Base-by-base conservation (phyloP, 2,113 vertebrate species). In the Elephas maximus region DNA sequence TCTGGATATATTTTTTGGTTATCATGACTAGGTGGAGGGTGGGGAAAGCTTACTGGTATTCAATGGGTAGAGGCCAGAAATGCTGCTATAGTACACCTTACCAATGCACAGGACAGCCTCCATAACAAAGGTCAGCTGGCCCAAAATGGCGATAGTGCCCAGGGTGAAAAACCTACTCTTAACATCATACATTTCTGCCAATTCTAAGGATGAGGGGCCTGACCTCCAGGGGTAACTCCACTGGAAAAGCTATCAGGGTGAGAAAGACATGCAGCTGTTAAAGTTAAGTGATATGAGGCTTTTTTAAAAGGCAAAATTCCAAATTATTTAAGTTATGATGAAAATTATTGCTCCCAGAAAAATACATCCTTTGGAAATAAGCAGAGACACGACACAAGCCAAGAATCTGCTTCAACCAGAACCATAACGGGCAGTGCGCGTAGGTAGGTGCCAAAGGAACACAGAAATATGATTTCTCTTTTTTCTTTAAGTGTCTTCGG, bases 261-360 rank as follows among this genome's bases (percentile, higher is more conserved):
- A 95, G 89, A 96, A 3, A n/a, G 33, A 91, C 51, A 62, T 74
- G 88, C 88, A 95, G 97, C 60, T 65, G 41, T 9, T 14, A 87
- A 93, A 97, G 97, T 96, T 97, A 96, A 97, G n/a, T 41, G 37
- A 65, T 9, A 4, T 24, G 81, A 65, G 83, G 78, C 21, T 76
- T 90, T 53, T 84, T 87, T 95, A 91, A 90, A 62, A 96, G 97
- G n/a, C 20, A 96, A 65, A 93, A 44, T 26, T 44, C 74, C 90
- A 89, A 95, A 95, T 93, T 76, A 92, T 86, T 96, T 96, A 92
- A 90, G 26, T 41, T 93, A 33, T 20, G 74, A 86, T n/a, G 73
- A 77, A 91, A 96, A 24, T 85, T 95, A 76, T 81, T 96, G 65
- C 37, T 69, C 4, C 21, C 93, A 79, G 63, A 90, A 97, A 97